These are phyloP conservation scores for Hoplostethus mediterraneus DNA, from an alignment of 2,797 vertebrate species.

Conservation along the genomic window DNA sequence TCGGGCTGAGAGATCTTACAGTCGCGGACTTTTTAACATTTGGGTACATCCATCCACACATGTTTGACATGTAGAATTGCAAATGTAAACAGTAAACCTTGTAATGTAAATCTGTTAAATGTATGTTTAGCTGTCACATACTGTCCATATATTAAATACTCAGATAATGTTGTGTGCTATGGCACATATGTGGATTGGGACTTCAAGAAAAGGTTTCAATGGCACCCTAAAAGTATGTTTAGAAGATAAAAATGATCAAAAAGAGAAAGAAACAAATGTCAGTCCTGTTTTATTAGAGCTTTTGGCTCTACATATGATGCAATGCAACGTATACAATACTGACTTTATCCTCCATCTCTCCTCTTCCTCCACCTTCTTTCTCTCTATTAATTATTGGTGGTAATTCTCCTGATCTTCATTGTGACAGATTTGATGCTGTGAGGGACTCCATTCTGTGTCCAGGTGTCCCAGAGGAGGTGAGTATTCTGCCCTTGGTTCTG, in stretches of 20 bases:
- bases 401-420: conserved; percentile 92
- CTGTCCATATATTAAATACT: no score
- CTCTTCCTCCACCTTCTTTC: not conserved
- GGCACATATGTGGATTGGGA: no score
- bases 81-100: no score
- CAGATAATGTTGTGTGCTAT: no score
- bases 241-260: conserved; percentile 11
- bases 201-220: no score
- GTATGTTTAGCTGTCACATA: no score
- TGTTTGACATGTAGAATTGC: no score
- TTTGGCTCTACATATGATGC: conserved; percentile 16
- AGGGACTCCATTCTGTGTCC: conserved; percentile 85
- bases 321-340: conserved; percentile 14
- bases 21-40: no score
- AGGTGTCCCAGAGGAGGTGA: conserved; percentile 91
- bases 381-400: conserved; percentile 76
- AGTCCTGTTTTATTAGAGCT: conserved; percentile 45
- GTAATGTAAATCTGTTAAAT: no score
- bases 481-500: conserved; percentile 68
- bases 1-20: no score
- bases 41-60: no score
- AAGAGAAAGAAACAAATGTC: not conserved
- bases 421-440: conserved; percentile 91
- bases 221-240: no score
- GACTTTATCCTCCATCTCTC: not conserved